Base-by-base conservation (phyloP, 2,113 vertebrate species). In the Corythaeola cristata region DNA sequence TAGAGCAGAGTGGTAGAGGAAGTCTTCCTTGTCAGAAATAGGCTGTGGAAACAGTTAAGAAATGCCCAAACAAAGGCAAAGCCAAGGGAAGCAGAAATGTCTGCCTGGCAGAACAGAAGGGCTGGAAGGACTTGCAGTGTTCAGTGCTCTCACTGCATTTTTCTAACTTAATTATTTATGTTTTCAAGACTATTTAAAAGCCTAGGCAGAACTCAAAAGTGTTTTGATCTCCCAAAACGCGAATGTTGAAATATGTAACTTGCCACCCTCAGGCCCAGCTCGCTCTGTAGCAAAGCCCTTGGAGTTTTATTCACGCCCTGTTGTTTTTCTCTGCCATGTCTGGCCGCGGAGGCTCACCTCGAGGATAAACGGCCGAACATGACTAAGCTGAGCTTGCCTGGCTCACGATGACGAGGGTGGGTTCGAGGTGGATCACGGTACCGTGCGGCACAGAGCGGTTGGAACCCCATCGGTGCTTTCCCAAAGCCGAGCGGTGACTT, bases 111-210 rank as follows among this genome's bases (percentile, higher is more conserved):
- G 85, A 72, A 66, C 33, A 45, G 73, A 60, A 75, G n/a, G 52
- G 20, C 86, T 89, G 15, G 0, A 59, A 94, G 71, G 73, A 83
- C 77, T 71, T 56, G 35, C 32, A 59, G 60, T 11, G 47, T 74
- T 91, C 63, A 27, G 14, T 49, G 71, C 71, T 87, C 80, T 64
- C 90, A 45, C 47, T 79, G 60, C 85, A 7, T 73, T 93, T 95
- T 82, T 37, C 67, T 55, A 33, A 22, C 55, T 96, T 20, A 84
- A 93, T 95, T 90, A 95, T 94, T 94, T 52, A 88, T 88, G 85
- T 90, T 90, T 92, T 37, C 63, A 78, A 75, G 76, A 75, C 94
- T 84, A 90, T 81, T 93, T 79, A 67, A 56, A 94, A 75, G 60
- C 79, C 39, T 16, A 4, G 82, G 90, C 79, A 86, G 73, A 89